Evolutionary conservation across 2,888 invertebrate species (phyloP).

Genomic region (Ophion ellenae): DNA sequence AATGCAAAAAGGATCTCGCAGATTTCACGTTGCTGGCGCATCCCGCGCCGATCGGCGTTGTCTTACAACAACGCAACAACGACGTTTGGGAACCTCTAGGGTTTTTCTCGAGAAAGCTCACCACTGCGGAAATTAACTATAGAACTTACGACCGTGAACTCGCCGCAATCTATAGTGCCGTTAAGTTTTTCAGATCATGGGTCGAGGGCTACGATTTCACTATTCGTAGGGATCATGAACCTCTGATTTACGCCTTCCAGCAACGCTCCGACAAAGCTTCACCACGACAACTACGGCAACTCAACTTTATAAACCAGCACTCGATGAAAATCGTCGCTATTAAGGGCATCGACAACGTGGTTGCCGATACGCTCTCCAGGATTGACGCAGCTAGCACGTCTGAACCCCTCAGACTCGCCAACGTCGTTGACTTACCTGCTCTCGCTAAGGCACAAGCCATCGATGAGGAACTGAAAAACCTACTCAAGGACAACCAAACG

Average conservation of each 20-base stretch:
- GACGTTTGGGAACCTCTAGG: no score
- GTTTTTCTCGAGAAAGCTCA: no score
- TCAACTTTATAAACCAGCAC: conserved; percentile 47
- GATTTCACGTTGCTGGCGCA: conserved; percentile 17
- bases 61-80: conserved; percentile 39
- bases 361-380: conserved; percentile 48
- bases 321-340: not conserved
- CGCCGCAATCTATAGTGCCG: no score
- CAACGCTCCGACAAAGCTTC: no score
- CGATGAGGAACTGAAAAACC: not conserved
- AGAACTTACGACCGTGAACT: not conserved
- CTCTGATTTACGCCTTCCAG: no score
- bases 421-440: not conserved
- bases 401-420: no score
- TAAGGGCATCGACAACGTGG: not conserved
- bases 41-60: conserved; percentile 40
- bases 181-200: no score
- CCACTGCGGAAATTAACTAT: no score
- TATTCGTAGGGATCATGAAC: no score
- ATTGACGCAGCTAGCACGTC: not conserved
- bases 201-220: not conserved
- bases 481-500: no score
- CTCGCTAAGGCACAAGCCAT: not conserved
- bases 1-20: conserved; percentile 26
- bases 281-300: no score